phyloP scores from a whole-genome alignment of 2,113 vertebrate genomes.

The Stomatorhinus ivindoensis region DNA sequence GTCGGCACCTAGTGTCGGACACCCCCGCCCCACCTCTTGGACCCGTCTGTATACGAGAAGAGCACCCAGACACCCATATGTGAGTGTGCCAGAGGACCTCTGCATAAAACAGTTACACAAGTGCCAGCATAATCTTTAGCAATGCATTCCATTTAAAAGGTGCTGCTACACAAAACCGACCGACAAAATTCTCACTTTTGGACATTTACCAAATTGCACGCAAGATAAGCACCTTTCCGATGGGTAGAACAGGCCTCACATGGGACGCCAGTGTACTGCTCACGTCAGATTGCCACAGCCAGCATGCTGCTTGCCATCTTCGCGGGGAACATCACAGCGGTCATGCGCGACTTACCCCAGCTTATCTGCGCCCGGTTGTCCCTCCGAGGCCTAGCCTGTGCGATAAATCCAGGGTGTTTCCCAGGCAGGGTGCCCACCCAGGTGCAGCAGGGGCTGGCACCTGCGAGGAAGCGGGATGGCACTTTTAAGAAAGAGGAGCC shows the following conservation, averaged over 20 bases:
- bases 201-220: not conserved
- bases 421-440: slow-evolving; percentile 49
- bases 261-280: not conserved
- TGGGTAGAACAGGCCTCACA: not conserved
- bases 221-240: not conserved
- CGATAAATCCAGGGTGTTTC: slow-evolving; percentile 62
- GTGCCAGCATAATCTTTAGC: not conserved
- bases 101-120: not conserved
- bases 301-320: not conserved
- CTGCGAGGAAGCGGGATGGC: slow-evolving; percentile 54
- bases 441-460: slow-evolving; percentile 59
- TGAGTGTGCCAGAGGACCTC: not conserved
- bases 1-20: not conserved
- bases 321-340: slow-evolving; percentile 50
- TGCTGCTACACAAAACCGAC: not conserved
- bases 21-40: not conserved
- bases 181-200: not conserved
- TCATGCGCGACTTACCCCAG: slow-evolving; percentile 64
- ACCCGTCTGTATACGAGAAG: not conserved
- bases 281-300: not conserved
- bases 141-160: not conserved
- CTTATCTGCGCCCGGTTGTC: slow-evolving; percentile 52
- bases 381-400: slow-evolving; percentile 61
- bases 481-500: slow-evolving; percentile 58
- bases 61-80: not conserved